phyloP scores from a whole-genome alignment of 2,113 vertebrate species.

The Etheostoma cragini region DNA sequence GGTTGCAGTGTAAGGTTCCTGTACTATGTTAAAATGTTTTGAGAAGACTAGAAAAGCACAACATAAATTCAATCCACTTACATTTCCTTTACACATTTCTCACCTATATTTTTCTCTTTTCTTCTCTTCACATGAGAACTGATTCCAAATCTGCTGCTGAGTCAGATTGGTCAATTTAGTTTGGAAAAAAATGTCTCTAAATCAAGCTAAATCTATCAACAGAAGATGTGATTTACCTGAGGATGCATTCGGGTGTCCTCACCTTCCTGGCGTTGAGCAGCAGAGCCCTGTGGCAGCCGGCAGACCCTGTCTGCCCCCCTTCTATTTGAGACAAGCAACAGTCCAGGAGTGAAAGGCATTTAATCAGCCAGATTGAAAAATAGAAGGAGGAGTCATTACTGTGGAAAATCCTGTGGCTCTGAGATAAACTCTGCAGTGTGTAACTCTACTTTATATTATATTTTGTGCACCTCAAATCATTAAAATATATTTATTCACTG shows the following conservation, averaged over 20 bases:
- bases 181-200: background rate
- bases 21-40: too few relatives aligned
- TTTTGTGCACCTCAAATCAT: constrained; percentile 21
- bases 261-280: background rate
- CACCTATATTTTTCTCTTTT: background rate
- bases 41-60: too few relatives aligned
- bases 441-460: constrained; percentile 30
- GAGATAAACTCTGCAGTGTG: constrained; percentile 51
- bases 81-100: background rate
- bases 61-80: too few relatives aligned
- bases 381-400: constrained; percentile 23
- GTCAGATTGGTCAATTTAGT: background rate
- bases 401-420: constrained; percentile 49
- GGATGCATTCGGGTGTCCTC: constrained; percentile 23
- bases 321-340: constrained; percentile 12
- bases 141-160: background rate
- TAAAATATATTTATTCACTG: constrained; percentile 27
- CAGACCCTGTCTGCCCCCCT: background rate
- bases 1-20: too few relatives aligned
- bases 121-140: background rate
- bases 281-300: constrained; percentile 16
- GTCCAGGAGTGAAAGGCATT: background rate
- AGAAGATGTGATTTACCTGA: constrained; percentile 1
- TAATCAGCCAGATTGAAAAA: constrained; percentile 16
- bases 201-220: background rate